Conservation (phyloP, 2,113 vertebrate genomes). For the Microtus montanus region DNA sequence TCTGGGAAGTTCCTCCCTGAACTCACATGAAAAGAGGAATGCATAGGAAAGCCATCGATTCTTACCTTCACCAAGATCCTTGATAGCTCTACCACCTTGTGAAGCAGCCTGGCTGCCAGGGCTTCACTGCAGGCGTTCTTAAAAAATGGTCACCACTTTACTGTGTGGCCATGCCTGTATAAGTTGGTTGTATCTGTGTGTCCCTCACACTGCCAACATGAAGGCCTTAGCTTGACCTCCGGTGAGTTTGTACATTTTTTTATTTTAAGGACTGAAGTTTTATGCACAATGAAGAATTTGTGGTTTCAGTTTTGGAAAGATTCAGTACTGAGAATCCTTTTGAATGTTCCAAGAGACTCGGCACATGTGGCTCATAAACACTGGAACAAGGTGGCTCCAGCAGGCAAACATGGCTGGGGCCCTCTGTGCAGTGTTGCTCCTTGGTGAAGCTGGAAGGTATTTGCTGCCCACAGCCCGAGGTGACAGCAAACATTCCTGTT, state of each 20-base stretch:
- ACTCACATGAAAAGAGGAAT: not conserved
- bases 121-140: not conserved
- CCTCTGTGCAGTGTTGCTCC: constrained; percentile 87
- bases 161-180: not conserved
- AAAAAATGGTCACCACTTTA: not conserved
- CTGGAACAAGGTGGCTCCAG: constrained; percentile 79
- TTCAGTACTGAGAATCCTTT: not conserved
- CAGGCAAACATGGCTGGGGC: constrained; percentile 84
- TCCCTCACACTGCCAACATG: not conserved
- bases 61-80: not conserved
- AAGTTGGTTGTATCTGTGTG: constrained; percentile 49
- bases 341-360: constrained; percentile 6
- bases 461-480: constrained; percentile 91
- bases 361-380: constrained; percentile 19
- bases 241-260: not conserved
- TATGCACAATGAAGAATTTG: constrained; percentile 14
- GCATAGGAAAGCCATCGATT: fast-evolving
- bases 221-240: not conserved
- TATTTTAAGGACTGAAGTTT: not conserved
- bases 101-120: not conserved
- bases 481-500: constrained; percentile 94
- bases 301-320: constrained; percentile 27
- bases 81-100: not conserved
- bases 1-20: not conserved
- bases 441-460: constrained; percentile 87